Evolutionary conservation across 2,888 invertebrate genomes (phyloP), one percentile per base, ranked within the genome.

Genomic region (Bimastos eiseni): DNA sequence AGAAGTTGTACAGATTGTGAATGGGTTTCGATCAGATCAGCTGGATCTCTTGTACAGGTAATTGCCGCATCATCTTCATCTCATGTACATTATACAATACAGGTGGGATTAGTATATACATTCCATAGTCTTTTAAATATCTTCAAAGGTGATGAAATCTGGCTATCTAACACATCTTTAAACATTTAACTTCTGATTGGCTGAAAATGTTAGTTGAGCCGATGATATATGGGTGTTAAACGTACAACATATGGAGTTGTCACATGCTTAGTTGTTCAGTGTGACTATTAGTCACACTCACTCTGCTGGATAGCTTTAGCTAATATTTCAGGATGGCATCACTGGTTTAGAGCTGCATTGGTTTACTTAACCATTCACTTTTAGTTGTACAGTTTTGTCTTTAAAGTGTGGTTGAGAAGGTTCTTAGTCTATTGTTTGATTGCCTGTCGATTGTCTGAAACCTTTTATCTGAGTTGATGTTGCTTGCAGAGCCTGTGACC

Each of bases 401-500:
- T 70, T 55, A 55, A 17, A 11, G 30, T 55, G 3, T 49, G 19
- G 49, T 55, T 30, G n/a, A 70, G n/a, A n/a, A 8, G 70, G 30
- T 55, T 55, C 30, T 55, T 30, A 24, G 70, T 70, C 30, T n/a
- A 70, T 30, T 70, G 17, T 70, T 70, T 70, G 70, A n/a, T n/a
- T n/a, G n/a, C 8, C n/a, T 70, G 11, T 70, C 11, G 70, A 70
- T 70, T 70, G 30, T n/a, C 70, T 70, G 49, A 70, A n/a, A n/a
- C 70, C n/a, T 70, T 11, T n/a, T 70, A 70, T 24, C 21, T 49
- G 36, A 2, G 90, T 90, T 88, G 8, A 0, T 89, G 37, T 41
- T 38, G 33, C 90, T 34, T 89, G 37, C 91, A 97, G 98, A 49
- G 97, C 98, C 11, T 97, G 97, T 93, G 98, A 98, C 95, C 96